Conservation (phyloP, 2,888 invertebrate genomes). For the Arctia plantaginis region DNA sequence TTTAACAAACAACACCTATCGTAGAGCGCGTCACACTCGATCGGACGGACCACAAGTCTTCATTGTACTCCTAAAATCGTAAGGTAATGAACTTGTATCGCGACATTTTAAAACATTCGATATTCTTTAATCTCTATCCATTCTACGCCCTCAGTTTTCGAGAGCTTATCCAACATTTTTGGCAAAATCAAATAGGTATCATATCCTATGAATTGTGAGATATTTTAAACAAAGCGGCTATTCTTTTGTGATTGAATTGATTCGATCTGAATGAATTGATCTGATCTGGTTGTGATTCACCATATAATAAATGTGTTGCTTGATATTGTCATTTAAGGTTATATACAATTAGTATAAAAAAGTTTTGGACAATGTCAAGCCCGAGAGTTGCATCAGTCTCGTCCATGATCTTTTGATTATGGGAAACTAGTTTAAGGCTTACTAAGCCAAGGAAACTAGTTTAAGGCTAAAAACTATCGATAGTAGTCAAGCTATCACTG, state of each 20-base stretch:
- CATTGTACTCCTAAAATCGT: neutral
- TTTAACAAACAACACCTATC: too few species aligned
- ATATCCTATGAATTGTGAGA: constrained; percentile 21
- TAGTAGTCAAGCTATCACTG: neutral
- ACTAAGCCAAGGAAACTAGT: too few species aligned
- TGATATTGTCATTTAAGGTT: neutral
- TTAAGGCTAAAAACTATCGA: constrained; percentile 1
- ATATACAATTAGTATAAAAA: neutral
- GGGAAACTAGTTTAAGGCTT: constrained; percentile 60
- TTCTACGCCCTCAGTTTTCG: constrained; percentile 41
- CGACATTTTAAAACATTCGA: constrained; percentile 23
- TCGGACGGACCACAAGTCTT: too few species aligned
- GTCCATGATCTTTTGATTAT: constrained; percentile 61
- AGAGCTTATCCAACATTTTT: constrained; percentile 34
- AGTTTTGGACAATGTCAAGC: constrained; percentile 40
- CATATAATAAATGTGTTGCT: neutral
- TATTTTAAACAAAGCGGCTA: constrained; percentile 12
- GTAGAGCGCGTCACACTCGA: too few species aligned
- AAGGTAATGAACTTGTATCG: neutral
- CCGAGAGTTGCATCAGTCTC: constrained; percentile 9
- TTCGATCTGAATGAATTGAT: too few species aligned
- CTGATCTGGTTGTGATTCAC: too few species aligned
- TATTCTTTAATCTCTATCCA: constrained; percentile 27
- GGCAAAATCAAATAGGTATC: constrained; percentile 19
- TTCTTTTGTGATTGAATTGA: neutral